Conservation (phyloP, 2,113 vertebrate genomes). For the Galbula dea region DNA sequence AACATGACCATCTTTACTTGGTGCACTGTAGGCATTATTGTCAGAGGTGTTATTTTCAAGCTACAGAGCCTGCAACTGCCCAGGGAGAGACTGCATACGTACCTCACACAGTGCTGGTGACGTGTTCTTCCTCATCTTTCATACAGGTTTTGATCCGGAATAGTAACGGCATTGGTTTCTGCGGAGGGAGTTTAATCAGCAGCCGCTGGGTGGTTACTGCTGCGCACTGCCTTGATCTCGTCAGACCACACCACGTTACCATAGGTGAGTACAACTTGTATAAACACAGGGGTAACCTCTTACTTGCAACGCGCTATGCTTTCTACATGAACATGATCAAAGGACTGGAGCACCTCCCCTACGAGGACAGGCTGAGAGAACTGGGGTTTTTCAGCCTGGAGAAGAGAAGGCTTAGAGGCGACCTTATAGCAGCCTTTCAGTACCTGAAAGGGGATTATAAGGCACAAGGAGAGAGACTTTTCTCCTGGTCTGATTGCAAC, state of each 20-base stretch:
- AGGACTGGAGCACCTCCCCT: too few species aligned
- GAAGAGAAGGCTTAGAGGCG: too few species aligned
- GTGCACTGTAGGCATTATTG: too few species aligned
- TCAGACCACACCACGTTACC: constrained; percentile 70
- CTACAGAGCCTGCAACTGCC: fast-evolving
- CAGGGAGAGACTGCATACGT: fast-evolving
- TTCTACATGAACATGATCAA: fast-evolving
- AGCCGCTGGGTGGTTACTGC: constrained; percentile 83
- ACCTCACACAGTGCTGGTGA: neutral
- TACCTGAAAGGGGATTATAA: too few species aligned
- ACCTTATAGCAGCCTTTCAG: too few species aligned
- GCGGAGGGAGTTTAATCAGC: constrained; percentile 78
- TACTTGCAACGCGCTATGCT: fast-evolving
- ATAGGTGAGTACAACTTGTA: constrained; percentile 59
- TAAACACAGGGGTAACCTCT: too few species aligned
- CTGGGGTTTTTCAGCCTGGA: too few species aligned
- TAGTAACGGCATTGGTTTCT: constrained; percentile 71
- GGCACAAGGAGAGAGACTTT: too few species aligned
- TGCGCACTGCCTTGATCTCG: constrained; percentile 76
- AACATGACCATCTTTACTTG: neutral
- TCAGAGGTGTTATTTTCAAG: neutral
- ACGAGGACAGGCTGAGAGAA: too few species aligned
- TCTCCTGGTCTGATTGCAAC: too few species aligned
- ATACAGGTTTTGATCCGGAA: constrained; percentile 76
- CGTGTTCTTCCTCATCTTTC: neutral